Conservation (phyloP, 2,888 invertebrate genomes). For the Lapara coniferarum region DNA sequence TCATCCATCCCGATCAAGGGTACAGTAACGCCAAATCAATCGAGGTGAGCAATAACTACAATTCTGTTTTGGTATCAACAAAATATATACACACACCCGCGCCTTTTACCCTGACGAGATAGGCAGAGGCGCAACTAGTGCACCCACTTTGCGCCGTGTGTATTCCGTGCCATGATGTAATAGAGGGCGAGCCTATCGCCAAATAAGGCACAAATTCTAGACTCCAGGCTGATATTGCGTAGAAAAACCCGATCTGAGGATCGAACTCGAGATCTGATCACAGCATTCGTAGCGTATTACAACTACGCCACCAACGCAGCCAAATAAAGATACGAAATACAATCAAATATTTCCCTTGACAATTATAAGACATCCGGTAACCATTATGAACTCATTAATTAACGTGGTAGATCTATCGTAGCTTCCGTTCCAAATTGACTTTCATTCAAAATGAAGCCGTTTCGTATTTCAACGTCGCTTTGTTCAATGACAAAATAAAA, state of each 20-base stretch:
- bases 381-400: conserved; percentile 24
- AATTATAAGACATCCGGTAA: conserved; percentile 25
- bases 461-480: neutral
- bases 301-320: neutral
- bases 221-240: too few relatives aligned
- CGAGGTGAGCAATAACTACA: conserved; percentile 39
- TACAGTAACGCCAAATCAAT: conserved; percentile 42
- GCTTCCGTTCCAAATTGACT: conserved; percentile 22
- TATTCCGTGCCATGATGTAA: too few relatives aligned
- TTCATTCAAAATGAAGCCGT: conserved; percentile 20
- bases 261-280: too few relatives aligned
- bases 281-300: too few relatives aligned
- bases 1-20: conserved; percentile 46
- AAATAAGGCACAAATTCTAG: too few relatives aligned
- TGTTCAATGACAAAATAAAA: conserved; percentile 12
- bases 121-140: too few relatives aligned
- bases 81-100: too few relatives aligned
- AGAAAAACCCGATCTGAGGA: too few relatives aligned
- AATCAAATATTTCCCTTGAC: conserved; percentile 25
- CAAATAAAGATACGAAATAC: conserved; percentile 22
- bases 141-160: too few relatives aligned
- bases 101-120: too few relatives aligned
- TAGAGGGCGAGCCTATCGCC: too few relatives aligned
- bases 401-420: conserved; percentile 22
- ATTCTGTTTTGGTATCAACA: conserved; percentile 22